Evolutionary conservation across 2,113 vertebrate genomes (phyloP).

Genomic region (Heptranchias perlo): DNA sequence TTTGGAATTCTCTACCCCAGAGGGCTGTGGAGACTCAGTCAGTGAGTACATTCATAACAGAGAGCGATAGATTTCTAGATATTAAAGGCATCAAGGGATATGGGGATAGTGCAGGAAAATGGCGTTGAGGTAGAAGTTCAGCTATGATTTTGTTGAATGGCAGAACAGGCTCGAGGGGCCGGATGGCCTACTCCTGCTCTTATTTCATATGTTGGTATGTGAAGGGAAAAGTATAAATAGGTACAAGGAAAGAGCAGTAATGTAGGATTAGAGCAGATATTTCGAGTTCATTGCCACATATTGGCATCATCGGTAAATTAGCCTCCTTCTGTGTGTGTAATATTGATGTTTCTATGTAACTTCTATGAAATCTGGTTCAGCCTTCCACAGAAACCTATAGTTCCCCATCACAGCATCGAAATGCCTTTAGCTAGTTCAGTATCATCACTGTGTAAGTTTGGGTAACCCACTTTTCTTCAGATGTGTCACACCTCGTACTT

Average conservation of each 20-base stretch:
- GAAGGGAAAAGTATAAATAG: neutral
- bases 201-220: too few species aligned
- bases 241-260: neutral
- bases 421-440: neutral
- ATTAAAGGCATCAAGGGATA: too few species aligned
- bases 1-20: too few species aligned
- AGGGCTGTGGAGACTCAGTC: too few species aligned
- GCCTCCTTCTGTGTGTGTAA: neutral
- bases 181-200: too few species aligned
- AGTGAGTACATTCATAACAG: too few species aligned
- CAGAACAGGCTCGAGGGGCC: too few species aligned
- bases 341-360: neutral
- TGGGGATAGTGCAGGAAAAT: too few species aligned
- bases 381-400: neutral
- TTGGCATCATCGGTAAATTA: neutral
- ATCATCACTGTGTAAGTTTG: neutral
- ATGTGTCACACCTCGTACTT: too few species aligned
- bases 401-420: neutral
- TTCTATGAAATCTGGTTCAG: neutral
- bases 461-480: neutral
- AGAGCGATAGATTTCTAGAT: too few species aligned
- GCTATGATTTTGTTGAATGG: too few species aligned
- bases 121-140: too few species aligned
- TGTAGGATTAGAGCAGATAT: neutral
- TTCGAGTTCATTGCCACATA: neutral